Base-by-base conservation (phyloP, 2,797 vertebrate genomes). In the Meda fulgida region DNA sequence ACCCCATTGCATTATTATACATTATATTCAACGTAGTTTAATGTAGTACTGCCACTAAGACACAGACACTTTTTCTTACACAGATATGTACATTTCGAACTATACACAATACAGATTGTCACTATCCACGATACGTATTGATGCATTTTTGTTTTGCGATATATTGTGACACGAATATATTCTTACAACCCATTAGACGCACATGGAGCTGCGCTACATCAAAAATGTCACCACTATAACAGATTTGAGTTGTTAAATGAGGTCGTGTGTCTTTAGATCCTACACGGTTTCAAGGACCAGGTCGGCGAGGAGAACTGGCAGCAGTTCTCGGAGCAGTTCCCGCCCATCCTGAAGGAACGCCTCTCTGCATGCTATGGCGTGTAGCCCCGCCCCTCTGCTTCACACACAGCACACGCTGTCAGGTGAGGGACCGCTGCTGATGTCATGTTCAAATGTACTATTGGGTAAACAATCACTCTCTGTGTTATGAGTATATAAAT, bases 281-380 rank as follows among this genome's bases (percentile, higher is more conserved):
- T 98, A 75, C 97, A 98, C 0, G 97, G 97, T 63, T 98, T 98
- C 92, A 98, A 98, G 94, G 97, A 97, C 89, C 97, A 98, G 92
- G 97, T 98, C 0, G 97, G 97, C 1, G 97, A 97, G 92, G 97
- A 98, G 85, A 98, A 98, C 93, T 98, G 97, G 97, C 97, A 97
- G 90, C 97, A 98, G 93, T 98, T 98, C 88, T 98, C 97, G 0
- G 97, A 98, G 93, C 97, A 98, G 94, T 98, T 98, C 91, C 97
- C 97, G 0, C 97, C 97, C 1, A 94, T 98, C 92, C 95, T 98
- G 88, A 98, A 98, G 93, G 97, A 98, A 89, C 94, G 97, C 90
- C 95, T 98, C 93, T 96, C 96, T 73, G 97, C 97, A 65, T 98
- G 97, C 93, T 98, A 98, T 0, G 97, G 97, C 81, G 97, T 98